phyloP scores from a whole-genome alignment of 2,113 vertebrate species.

The Austrofundulus limnaeus region DNA sequence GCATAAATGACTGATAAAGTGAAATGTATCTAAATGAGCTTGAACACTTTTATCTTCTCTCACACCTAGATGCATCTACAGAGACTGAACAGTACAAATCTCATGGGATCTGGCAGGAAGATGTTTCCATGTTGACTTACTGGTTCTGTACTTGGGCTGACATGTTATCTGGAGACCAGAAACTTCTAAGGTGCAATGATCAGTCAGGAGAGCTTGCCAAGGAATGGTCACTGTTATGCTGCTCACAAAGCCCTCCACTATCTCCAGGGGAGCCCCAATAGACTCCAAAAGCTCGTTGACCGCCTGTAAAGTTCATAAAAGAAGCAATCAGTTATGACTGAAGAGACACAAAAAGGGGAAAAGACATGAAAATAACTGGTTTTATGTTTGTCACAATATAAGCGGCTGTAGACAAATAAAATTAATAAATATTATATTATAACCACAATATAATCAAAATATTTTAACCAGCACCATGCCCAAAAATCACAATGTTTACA shows the following conservation, averaged over 20 bases:
- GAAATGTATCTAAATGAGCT: no score
- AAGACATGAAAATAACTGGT: not conserved
- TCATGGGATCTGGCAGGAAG: not conserved
- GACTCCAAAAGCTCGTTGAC: slow-evolving; percentile 90
- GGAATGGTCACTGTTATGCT: slow-evolving; percentile 88
- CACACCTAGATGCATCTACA: not conserved
- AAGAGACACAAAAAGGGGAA: slow-evolving; percentile 3
- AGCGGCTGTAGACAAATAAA: not conserved
- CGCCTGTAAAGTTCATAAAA: slow-evolving; percentile 70
- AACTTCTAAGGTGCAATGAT: slow-evolving; percentile 90
- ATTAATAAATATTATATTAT: no score
- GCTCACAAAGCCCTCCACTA: slow-evolving; percentile 88
- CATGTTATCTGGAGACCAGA: slow-evolving; percentile 89
- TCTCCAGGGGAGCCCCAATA: slow-evolving; percentile 86
- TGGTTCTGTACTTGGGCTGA: slow-evolving; percentile 84
- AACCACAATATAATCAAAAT: no score
- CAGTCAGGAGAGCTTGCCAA: slow-evolving; percentile 89
- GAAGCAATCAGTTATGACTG: not conserved
- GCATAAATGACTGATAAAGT: no score
- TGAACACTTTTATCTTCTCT: no score
- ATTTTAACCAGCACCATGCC: no score
- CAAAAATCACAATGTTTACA: no score
- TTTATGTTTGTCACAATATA: not conserved
- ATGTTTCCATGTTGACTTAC: slow-evolving; percentile 73
- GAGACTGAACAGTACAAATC: not conserved